Conservation (phyloP, 2,113 vertebrate genomes). For the Ivindomyrus marchei region DNA sequence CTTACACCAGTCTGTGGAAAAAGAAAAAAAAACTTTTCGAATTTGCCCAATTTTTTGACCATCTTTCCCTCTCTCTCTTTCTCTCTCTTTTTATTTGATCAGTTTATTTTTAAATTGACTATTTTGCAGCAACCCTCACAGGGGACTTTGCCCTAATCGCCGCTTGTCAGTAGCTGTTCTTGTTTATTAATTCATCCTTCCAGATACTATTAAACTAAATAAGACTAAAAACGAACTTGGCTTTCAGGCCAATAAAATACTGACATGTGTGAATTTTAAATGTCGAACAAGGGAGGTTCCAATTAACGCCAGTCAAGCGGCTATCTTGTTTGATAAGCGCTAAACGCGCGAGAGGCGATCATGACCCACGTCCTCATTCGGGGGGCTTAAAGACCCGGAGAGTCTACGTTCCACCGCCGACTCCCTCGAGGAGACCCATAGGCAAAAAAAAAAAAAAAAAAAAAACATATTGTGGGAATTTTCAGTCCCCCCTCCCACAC, state of each 20-base stretch:
- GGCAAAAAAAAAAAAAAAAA: not conserved
- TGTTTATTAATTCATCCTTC: not conserved
- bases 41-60: conserved; percentile 4
- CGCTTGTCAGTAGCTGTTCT: not conserved
- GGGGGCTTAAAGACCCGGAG: not conserved
- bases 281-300: not conserved
- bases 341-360: not conserved
- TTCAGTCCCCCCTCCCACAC: not conserved
- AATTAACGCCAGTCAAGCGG: not conserved
- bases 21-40: not conserved
- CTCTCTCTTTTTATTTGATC: not conserved
- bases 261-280: not conserved
- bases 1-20: conserved; percentile 36
- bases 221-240: not conserved
- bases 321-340: not conserved
- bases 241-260: not conserved
- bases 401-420: not conserved
- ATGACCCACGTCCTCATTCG: not conserved
- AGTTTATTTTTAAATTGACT: not conserved
- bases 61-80: not conserved
- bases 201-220: not conserved
- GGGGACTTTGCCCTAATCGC: not conserved
- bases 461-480: not conserved
- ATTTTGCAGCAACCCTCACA: not conserved
- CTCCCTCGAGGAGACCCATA: not conserved